These are phyloP conservation scores for Irena cyanogastra DNA, from an alignment of 2,113 vertebrate species.

Conservation along the genomic window DNA sequence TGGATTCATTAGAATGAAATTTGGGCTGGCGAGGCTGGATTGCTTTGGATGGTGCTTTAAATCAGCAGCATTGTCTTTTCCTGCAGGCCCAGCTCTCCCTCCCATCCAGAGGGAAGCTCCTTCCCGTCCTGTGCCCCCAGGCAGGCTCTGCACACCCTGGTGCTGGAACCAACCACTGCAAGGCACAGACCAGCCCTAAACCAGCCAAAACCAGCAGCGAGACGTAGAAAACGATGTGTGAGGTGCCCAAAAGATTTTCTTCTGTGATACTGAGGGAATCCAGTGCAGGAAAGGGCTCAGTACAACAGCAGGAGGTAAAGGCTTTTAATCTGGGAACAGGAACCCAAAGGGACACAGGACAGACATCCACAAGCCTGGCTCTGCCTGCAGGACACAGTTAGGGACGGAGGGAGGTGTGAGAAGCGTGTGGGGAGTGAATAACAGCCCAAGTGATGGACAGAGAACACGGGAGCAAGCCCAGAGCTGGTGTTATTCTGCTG, in stretches of 20 bases:
- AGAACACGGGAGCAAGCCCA: neutral
- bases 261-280: accelerated
- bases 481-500: neutral
- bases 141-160: neutral
- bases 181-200: neutral
- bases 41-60: neutral
- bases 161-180: neutral
- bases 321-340: neutral
- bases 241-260: neutral
- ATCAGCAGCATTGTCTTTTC: neutral
- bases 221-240: neutral
- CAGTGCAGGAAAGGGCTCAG: neutral
- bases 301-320: neutral
- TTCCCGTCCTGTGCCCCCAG: neutral
- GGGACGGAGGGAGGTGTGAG: neutral
- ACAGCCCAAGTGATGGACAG: accelerated
- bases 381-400: neutral
- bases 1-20: constrained; percentile 58
- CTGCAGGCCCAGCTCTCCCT: neutral
- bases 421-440: accelerated
- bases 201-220: neutral
- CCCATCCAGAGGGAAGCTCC: neutral
- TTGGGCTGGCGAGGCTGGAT: neutral
- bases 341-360: neutral
- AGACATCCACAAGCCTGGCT: accelerated